Percentiles rank a stretch among this genome's conserved stretches.
phyloP scores from a whole-genome alignment of 2,888 invertebrate genomes.

The Bibio marci region DNA sequence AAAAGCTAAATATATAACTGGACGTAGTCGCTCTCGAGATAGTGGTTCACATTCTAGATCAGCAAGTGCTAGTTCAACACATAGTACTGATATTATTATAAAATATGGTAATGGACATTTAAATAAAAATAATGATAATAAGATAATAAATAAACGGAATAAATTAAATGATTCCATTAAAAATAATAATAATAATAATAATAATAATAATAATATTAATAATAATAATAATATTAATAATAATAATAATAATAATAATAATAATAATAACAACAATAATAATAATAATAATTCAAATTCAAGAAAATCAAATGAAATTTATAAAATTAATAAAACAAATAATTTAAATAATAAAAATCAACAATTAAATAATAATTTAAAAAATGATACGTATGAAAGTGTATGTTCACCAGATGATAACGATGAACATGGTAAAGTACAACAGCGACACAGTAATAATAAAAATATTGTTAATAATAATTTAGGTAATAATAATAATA shows the following conservation, averaged over 20 bases:
- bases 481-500: slow-evolving; percentile 9
- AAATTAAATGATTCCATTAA: slow-evolving; percentile 21
- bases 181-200: slow-evolving; percentile 18
- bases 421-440: slow-evolving; percentile 25
- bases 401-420: slow-evolving; percentile 29
- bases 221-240: slow-evolving; percentile 2
- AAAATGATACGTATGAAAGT: slow-evolving; percentile 30
- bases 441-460: slow-evolving; percentile 20
- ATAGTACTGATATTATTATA: slow-evolving; percentile 28
- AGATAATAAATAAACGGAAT: slow-evolving; percentile 20
- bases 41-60: slow-evolving; percentile 62
- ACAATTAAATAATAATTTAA: slow-evolving; percentile 13
- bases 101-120: no score
- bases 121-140: slow-evolving; percentile 24
- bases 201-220: slow-evolving; percentile 10
- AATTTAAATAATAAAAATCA: slow-evolving; percentile 18
- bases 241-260: slow-evolving; percentile 1
- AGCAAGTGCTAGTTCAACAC: slow-evolving; percentile 37
- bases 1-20: slow-evolving; percentile 12
- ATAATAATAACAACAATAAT: slow-evolving; percentile 2
- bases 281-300: neutral
- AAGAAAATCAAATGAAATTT: slow-evolving; percentile 11
- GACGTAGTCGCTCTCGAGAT: slow-evolving; percentile 42
- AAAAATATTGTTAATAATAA: slow-evolving; percentile 18
- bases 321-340: slow-evolving; percentile 24